Conservation (phyloP, 1,140 invertebrate species). For the Riptortus pedestris region DNA sequence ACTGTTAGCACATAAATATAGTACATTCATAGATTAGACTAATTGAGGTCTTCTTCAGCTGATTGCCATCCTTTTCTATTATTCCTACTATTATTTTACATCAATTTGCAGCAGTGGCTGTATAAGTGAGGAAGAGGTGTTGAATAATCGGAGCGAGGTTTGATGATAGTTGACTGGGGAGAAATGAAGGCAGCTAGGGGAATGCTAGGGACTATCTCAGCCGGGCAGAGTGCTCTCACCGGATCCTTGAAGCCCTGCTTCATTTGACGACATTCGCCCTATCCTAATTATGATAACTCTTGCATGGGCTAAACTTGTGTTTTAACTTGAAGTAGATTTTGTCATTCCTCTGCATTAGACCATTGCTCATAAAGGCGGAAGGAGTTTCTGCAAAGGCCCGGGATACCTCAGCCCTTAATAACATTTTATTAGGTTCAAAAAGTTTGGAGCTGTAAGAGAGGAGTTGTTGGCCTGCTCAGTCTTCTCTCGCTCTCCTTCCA, state of each 20-base stretch:
- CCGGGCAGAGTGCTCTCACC: neutral
- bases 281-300: constrained; percentile 23
- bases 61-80: too few species aligned
- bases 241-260: neutral
- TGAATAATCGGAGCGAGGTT: too few species aligned
- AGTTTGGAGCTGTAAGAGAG: constrained; percentile 23
- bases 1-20: too few species aligned
- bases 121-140: too few species aligned
- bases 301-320: constrained; percentile 21
- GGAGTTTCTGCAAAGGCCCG: neutral
- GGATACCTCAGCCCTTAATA: constrained; percentile 18
- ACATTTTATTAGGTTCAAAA: constrained; percentile 28
- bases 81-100: too few species aligned
- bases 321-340: constrained; percentile 28
- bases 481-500: constrained; percentile 6
- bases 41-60: too few species aligned
- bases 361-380: constrained; percentile 24
- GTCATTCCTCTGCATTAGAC: constrained; percentile 27
- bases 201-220: too few species aligned
- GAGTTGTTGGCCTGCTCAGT: constrained; percentile 17
- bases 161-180: too few species aligned
- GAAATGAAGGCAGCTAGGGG: too few species aligned
- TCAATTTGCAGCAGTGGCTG: too few species aligned
- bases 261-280: constrained; percentile 2
- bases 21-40: too few species aligned